These are phyloP conservation scores for Gasterosteus aculeatus DNA, from an alignment of 2,113 vertebrate species.

Conservation along the genomic window DNA sequence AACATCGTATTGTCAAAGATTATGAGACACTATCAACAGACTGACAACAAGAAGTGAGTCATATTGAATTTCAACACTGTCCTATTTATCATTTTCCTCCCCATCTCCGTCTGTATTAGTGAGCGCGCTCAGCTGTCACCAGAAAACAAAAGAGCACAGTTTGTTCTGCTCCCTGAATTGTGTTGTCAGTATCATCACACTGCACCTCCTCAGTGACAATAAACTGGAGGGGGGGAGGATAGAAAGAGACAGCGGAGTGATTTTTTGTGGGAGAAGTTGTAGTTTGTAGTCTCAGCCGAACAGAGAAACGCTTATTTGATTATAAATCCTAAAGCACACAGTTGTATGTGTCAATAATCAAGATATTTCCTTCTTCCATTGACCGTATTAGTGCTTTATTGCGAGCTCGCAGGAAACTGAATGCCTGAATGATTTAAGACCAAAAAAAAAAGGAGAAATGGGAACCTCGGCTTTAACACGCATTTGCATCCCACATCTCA, in stretches of 20 bases:
- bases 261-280: constrained; percentile 18
- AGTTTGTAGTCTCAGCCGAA: constrained; percentile 20
- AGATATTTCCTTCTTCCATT: constrained; percentile 10
- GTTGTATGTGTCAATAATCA: constrained; percentile 20
- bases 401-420: constrained; percentile 26
- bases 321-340: constrained; percentile 46
- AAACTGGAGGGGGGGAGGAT: constrained; percentile 24
- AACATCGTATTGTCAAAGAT: constrained; percentile 16
- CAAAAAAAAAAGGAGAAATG: constrained; percentile 25
- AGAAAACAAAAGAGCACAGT: constrained; percentile 55
- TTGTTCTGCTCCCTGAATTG: constrained; percentile 57
- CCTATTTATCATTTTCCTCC: constrained; percentile 39
- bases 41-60: constrained; percentile 16
- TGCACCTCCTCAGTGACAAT: constrained; percentile 48
- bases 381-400: constrained; percentile 25
- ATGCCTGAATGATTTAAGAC: constrained; percentile 7
- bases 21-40: constrained; percentile 10
- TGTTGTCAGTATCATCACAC: constrained; percentile 63
- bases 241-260: constrained; percentile 33
- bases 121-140: constrained; percentile 52
- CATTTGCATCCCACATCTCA: constrained; percentile 78
- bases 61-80: constrained; percentile 33
- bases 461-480: constrained; percentile 58
- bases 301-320: constrained; percentile 51
- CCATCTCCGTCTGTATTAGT: constrained; percentile 36